These are phyloP conservation scores for Pantherophis guttatus DNA, from an alignment of 2,113 vertebrate species.

Conservation along the genomic window DNA sequence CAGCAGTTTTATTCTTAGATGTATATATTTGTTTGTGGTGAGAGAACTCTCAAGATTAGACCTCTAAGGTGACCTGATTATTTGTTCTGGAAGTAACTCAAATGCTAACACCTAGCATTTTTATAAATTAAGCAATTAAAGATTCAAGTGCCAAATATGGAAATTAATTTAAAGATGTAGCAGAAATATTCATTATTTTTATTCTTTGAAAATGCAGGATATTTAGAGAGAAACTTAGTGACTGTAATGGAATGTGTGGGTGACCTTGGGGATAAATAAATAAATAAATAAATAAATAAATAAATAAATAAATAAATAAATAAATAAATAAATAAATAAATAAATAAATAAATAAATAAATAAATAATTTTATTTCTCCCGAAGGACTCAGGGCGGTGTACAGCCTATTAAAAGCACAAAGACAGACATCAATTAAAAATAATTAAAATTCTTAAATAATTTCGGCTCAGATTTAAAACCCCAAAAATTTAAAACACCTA, in stretches of 20 bases:
- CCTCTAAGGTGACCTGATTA: not conserved
- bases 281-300: too few relatives aligned
- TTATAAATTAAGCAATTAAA: not conserved
- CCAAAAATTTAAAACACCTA: too few relatives aligned
- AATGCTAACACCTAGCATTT: too few relatives aligned
- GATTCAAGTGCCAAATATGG: not conserved
- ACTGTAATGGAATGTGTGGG: not conserved
- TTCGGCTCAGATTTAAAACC: too few relatives aligned
- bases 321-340: too few relatives aligned
- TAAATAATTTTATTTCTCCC: too few relatives aligned
- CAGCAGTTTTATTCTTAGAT: not conserved
- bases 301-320: too few relatives aligned
- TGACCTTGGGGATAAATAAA: not conserved
- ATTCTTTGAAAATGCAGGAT: not conserved
- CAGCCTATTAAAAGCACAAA: too few relatives aligned
- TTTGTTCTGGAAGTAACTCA: not conserved
- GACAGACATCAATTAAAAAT: too few relatives aligned
- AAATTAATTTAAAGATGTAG: not conserved
- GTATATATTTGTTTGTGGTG: not conserved
- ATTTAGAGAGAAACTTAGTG: not conserved
- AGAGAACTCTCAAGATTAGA: not conserved
- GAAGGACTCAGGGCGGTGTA: too few relatives aligned
- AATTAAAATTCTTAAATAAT: too few relatives aligned
- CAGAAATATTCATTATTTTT: not conserved
- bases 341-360: too few relatives aligned